These are phyloP conservation scores for Varanus salvator DNA, from an alignment of 2,113 vertebrate species.

Conservation along the genomic window DNA sequence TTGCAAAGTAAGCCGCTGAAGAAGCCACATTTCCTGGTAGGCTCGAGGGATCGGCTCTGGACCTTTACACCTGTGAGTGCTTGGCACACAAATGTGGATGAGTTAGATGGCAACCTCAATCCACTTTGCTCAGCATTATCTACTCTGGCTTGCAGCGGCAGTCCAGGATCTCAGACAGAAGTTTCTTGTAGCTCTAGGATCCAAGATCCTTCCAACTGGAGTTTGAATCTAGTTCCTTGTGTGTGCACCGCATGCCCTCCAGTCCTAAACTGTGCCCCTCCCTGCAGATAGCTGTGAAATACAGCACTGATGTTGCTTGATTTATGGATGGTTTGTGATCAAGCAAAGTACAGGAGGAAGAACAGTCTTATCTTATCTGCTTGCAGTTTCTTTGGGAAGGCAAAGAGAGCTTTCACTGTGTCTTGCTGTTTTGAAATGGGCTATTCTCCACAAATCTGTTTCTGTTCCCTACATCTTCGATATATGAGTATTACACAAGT, in stretches of 20 bases:
- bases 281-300: background rate
- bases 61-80: background rate
- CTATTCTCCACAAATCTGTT: background rate
- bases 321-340: background rate
- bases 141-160: background rate
- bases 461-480: background rate
- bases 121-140: background rate
- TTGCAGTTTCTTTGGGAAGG: background rate
- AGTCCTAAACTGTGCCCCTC: background rate
- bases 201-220: background rate
- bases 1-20: background rate
- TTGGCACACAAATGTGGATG: background rate
- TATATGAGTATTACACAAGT: background rate
- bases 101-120: no score
- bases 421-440: background rate
- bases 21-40: background rate
- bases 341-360: background rate
- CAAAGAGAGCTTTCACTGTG: background rate
- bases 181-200: background rate
- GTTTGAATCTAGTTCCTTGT: background rate
- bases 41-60: background rate
- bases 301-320: background rate
- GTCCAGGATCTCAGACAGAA: background rate
- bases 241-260: background rate
- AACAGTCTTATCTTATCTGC: slow-evolving; percentile 21